phyloP scores from a whole-genome alignment of 2,888 invertebrate genomes.

The Drosophila eohydei region DNA sequence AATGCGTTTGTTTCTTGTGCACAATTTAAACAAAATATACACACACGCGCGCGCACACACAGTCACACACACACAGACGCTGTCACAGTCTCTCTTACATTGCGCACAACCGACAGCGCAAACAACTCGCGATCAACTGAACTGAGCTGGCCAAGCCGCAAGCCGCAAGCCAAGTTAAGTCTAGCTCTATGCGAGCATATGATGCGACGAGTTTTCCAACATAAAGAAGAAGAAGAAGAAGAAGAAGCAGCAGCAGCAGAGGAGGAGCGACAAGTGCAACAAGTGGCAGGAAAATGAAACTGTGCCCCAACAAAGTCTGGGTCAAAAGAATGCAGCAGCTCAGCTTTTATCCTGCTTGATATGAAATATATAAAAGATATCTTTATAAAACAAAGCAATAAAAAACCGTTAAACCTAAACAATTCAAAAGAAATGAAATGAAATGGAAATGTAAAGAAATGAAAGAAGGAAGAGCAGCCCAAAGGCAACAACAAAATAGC shows the following conservation, averaged over 20 bases:
- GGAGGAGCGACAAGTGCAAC: slow-evolving; percentile 38
- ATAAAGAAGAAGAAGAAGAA: background rate
- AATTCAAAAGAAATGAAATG: slow-evolving; percentile 20
- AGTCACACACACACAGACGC: background rate
- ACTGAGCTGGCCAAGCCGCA: slow-evolving; percentile 45
- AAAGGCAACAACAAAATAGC: slow-evolving; percentile 45
- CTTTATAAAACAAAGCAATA: slow-evolving; percentile 23
- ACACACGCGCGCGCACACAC: background rate
- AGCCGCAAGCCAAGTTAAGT: slow-evolving; percentile 34
- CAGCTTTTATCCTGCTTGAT: slow-evolving; percentile 10
- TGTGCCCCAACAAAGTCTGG: slow-evolving; percentile 29
- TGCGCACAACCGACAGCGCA: slow-evolving; percentile 71
- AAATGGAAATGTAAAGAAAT: slow-evolving; percentile 35
- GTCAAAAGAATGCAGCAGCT: slow-evolving; percentile 29
- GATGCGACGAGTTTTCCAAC: slow-evolving; percentile 68
- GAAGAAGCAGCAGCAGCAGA: background rate
- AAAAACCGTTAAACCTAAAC: slow-evolving; percentile 36
- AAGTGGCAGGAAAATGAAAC: slow-evolving; percentile 50
- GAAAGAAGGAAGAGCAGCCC: slow-evolving; percentile 58
- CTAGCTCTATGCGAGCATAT: slow-evolving; percentile 27
- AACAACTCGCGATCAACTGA: slow-evolving; percentile 81
- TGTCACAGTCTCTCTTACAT: slow-evolving; percentile 35
- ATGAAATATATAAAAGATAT: background rate
- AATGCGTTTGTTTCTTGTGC: slow-evolving; percentile 6
- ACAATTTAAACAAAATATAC: background rate